phyloP scores from a whole-genome alignment of 1,140 invertebrate genomes.

The Aleiodes sp. region DNA sequence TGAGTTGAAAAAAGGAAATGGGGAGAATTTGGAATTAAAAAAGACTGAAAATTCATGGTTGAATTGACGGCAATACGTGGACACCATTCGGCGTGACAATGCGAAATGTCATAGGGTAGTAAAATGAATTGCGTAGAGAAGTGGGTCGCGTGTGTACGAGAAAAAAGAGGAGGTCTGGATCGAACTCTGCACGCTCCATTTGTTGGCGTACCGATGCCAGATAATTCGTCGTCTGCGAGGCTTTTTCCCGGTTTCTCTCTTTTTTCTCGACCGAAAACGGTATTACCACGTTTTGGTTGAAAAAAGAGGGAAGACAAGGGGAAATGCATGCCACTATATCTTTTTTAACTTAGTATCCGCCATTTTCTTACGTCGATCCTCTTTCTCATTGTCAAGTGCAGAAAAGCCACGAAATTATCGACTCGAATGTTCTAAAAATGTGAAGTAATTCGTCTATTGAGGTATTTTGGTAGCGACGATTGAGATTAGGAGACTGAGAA shows the following conservation, averaged over 20 bases:
- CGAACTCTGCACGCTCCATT: slow-evolving; percentile 19
- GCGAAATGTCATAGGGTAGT: slow-evolving; percentile 14
- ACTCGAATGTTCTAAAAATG: background rate
- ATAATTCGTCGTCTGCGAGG: background rate
- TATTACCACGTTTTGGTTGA: background rate
- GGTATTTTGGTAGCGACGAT: too few relatives aligned
- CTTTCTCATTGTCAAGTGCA: slow-evolving; percentile 4
- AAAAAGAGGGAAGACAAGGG: background rate
- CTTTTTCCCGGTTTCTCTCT: background rate
- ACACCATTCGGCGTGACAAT: slow-evolving; percentile 14
- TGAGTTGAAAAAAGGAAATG: background rate
- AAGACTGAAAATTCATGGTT: background rate
- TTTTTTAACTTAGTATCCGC: background rate
- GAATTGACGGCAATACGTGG: background rate
- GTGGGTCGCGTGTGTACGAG: slow-evolving; percentile 9
- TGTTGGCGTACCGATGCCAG: slow-evolving; percentile 17
- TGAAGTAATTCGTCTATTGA: background rate
- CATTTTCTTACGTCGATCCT: background rate
- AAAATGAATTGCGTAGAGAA: slow-evolving; percentile 13
- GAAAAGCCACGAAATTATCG: slow-evolving; percentile 7
- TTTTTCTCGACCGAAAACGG: background rate
- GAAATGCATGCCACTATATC: background rate
- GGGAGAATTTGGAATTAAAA: background rate
- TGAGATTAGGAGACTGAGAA: too few relatives aligned
- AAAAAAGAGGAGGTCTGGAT: slow-evolving; percentile 13